Base-by-base conservation (phyloP, 1,140 invertebrate genomes). In the Ectropis grisescens region DNA sequence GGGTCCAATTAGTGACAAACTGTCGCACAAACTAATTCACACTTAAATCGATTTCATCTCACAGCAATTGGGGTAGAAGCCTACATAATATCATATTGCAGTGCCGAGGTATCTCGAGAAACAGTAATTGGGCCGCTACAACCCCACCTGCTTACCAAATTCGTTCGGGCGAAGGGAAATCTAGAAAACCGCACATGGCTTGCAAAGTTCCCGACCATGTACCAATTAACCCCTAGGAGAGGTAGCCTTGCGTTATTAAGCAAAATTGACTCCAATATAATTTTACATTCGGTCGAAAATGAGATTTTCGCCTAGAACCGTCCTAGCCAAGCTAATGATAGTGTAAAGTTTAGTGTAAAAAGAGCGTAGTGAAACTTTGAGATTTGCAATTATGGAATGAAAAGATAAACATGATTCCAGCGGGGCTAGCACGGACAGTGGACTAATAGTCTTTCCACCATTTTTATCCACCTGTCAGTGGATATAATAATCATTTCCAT, bases 251-350 rank as follows among this genome's bases (percentile, higher is more conserved):
- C 32, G 52, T 38, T 49, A 49, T 61, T 54, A 58, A 51, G 58
- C 58, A 52, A 61, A 61, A 54, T 61, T 61, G 50, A 51, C 50
- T 54, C 36, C 45, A 45, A 56, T 58, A 48, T 54, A 47, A 58
- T 58, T 59, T 51, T 49, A 39, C 38, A 49, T 50, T 45, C 31
- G 29, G 24, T 44, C 24, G 49, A 54, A 54, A 47, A 50, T 50
- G 41, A 35, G 44, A 44, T 47, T 50, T 47, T 33, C n/a, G 37
- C 44, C 51, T 47, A 42, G 36, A n/a, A n/a, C n/a, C n/a, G n/a
- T n/a, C n/a, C n/a, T n/a, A n/a, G n/a, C n/a, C n/a, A n/a, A n/a
- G n/a, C n/a, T n/a, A n/a, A n/a, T n/a, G 37, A 39, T 41, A 38
- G 31, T 25, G 29, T n/a, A n/a, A n/a, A n/a, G n/a, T n/a, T n/a